These are phyloP conservation scores for Nomada ruficornis DNA, from an alignment of 2,888 invertebrate species.

Conservation along the genomic window DNA sequence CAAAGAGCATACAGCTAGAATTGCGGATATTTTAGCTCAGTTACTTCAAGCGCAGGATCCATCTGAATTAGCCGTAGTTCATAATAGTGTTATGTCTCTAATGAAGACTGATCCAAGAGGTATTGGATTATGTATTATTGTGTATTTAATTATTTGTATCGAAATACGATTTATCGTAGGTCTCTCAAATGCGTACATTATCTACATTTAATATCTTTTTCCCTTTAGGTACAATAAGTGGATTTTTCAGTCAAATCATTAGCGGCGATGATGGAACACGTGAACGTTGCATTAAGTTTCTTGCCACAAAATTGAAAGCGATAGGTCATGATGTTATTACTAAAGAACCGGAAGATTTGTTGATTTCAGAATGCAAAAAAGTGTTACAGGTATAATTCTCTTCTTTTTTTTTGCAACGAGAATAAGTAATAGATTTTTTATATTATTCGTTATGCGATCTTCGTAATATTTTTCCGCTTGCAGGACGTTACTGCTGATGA, in stretches of 20 bases:
- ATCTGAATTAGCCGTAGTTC: slow-evolving; percentile 93
- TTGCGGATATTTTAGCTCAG: slow-evolving; percentile 96
- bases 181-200: neutral
- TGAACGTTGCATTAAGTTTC: slow-evolving; percentile 94
- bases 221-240: slow-evolving; percentile 86
- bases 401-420: neutral
- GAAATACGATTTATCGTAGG: neutral
- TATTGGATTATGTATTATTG: slow-evolving; percentile 38
- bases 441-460: slow-evolving; percentile 18
- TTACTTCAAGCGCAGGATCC: slow-evolving; percentile 94
- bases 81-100: slow-evolving; percentile 92
- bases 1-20: slow-evolving; percentile 92
- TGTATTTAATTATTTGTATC: neutral
- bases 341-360: slow-evolving; percentile 93
- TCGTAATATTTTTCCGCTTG: slow-evolving; percentile 31
- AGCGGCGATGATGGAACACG: slow-evolving; percentile 91
- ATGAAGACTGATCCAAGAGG: slow-evolving; percentile 90
- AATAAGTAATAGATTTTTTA: slow-evolving; percentile 23
- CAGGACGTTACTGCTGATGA: slow-evolving; percentile 96
- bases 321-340: slow-evolving; percentile 92
- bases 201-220: neutral
- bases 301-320: slow-evolving; percentile 92
- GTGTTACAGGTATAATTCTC: slow-evolving; percentile 88
- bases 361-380: slow-evolving; percentile 94
- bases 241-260: slow-evolving; percentile 89